phyloP scores from a whole-genome alignment of 1,140 invertebrate genomes.

The Bombus sylvicola region DNA sequence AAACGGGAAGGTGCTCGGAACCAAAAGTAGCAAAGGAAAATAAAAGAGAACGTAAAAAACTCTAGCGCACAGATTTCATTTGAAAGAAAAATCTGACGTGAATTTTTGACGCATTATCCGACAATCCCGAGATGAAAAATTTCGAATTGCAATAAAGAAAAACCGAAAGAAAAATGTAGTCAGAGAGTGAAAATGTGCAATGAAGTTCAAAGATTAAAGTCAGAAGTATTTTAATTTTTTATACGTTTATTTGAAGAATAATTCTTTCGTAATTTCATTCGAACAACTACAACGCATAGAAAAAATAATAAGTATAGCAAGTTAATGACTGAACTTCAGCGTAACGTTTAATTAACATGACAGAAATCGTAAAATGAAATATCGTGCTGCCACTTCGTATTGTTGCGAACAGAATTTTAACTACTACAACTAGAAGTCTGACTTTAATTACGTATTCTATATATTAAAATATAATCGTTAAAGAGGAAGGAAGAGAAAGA shows the following conservation, averaged over 20 bases:
- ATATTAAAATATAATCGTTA: conserved; percentile 3
- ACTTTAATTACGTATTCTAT: not conserved
- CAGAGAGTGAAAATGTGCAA: no score
- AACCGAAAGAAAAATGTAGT: not conserved
- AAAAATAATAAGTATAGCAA: not conserved
- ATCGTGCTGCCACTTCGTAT: not conserved
- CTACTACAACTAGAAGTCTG: not conserved
- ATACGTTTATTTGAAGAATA: not conserved
- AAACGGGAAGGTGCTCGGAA: conserved; percentile 26
- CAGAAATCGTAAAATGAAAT: not conserved
- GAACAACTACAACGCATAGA: not conserved
- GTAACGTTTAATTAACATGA: not conserved
- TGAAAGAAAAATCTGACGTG: not conserved
- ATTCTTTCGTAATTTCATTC: not conserved
- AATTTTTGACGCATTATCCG: no score
- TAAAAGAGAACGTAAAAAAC: not conserved
- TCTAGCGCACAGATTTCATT: not conserved
- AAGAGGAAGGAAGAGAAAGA: not conserved
- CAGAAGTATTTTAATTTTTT: no score
- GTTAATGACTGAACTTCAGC: not conserved
- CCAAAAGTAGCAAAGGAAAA: not conserved
- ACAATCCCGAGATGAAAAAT: not conserved
- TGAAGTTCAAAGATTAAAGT: no score
- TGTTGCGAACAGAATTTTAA: not conserved
- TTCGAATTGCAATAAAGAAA: not conserved